These are phyloP conservation scores for Uria aalge DNA, from an alignment of 2,113 vertebrate species.

Conservation along the genomic window DNA sequence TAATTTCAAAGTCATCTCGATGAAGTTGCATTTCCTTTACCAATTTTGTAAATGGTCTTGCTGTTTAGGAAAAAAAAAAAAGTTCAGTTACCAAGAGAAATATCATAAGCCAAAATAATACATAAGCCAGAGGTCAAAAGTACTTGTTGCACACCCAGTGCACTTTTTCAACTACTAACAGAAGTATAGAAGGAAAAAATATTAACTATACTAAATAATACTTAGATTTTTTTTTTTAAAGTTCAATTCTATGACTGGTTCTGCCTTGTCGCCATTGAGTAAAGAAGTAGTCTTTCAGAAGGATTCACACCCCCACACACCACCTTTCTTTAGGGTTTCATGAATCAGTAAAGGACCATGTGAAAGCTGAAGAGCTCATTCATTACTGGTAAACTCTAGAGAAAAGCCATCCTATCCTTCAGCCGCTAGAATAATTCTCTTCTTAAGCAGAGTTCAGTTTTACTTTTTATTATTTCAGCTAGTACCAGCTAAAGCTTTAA, in stretches of 20 bases:
- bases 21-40: conserved; percentile 84
- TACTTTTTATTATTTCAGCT: neutral
- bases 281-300: neutral
- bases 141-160: neutral
- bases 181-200: neutral
- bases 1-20: conserved; percentile 85
- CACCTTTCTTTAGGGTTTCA: neutral
- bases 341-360: neutral
- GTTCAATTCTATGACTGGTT: neutral
- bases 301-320: neutral
- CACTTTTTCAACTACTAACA: neutral
- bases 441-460: neutral
- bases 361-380: neutral
- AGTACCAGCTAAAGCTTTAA: neutral
- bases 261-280: neutral
- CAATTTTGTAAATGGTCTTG: conserved; percentile 80
- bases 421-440: neutral
- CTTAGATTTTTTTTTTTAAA: neutral
- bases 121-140: neutral
- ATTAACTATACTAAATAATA: neutral
- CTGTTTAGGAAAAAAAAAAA: conserved; percentile 36
- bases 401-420: neutral
- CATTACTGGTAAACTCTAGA: neutral
- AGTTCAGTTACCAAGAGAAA: neutral
- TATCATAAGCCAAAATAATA: neutral